phyloP scores from a whole-genome alignment of 2,113 vertebrate genomes.

The Halcyon senegalensis region DNA sequence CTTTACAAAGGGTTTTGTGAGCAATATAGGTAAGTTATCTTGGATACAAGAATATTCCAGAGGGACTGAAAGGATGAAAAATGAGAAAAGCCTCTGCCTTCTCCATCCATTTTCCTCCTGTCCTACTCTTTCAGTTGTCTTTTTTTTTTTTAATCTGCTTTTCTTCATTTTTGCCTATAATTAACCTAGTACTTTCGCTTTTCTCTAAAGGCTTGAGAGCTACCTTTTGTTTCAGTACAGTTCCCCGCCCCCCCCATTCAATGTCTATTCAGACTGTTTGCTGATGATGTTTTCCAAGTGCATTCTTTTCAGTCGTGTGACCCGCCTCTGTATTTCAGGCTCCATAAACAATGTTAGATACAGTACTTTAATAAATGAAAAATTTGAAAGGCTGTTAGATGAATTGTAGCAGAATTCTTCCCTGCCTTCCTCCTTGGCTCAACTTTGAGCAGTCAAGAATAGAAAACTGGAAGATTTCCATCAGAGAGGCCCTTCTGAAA shows the following conservation, averaged over 20 bases:
- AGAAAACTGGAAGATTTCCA: neutral
- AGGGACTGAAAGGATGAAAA: neutral
- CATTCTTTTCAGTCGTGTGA: neutral
- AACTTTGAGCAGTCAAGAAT: neutral
- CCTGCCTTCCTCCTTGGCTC: neutral
- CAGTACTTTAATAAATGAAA: neutral
- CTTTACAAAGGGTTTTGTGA: constrained; percentile 71
- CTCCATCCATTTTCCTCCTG: neutral
- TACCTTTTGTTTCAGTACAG: neutral
- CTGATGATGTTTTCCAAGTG: neutral
- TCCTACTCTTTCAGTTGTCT: neutral
- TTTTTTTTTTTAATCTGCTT: neutral
- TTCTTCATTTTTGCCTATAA: neutral
- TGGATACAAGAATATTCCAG: neutral
- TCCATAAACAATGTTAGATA: neutral
- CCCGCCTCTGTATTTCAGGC: neutral
- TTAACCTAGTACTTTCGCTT: neutral
- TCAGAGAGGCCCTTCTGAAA: neutral
- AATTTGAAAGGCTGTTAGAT: neutral
- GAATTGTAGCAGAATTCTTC: neutral
- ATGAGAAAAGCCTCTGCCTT: neutral
- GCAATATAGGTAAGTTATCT: constrained; percentile 68
- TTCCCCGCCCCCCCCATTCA: neutral
- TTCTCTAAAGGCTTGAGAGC: neutral
- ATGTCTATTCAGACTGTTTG: neutral